Percentiles rank a stretch among this genome's conserved stretches.
Conservation (phyloP, 2,888 invertebrate genomes). For the Pachliopta kotzebuea region DNA sequence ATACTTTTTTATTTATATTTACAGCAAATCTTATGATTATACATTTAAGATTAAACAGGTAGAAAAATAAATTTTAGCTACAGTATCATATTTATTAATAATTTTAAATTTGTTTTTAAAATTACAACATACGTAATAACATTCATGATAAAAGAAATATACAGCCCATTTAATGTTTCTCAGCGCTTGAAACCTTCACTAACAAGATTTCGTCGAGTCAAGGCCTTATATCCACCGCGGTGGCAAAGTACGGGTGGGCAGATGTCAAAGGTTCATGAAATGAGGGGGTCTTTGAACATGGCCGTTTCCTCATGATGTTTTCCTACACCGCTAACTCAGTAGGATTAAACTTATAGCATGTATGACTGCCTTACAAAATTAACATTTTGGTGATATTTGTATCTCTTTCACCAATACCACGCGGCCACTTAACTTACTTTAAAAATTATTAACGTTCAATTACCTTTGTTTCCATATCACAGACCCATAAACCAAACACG, state of each 20-base stretch:
- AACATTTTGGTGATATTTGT: too few species aligned
- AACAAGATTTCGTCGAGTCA: too few species aligned
- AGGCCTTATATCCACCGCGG: too few species aligned
- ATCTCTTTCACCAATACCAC: neutral
- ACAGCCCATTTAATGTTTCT: too few species aligned
- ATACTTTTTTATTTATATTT: constrained; percentile 53
- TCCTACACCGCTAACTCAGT: neutral
- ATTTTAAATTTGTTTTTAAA: constrained; percentile 4
- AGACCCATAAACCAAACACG: constrained; percentile 57
- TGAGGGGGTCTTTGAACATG: too few species aligned
- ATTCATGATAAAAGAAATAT: neutral
- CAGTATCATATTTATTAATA: constrained; percentile 40
- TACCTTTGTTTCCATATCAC: constrained; percentile 51
- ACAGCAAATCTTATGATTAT: constrained; percentile 45
- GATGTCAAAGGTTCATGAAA: too few species aligned
- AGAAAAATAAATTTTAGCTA: constrained; percentile 45
- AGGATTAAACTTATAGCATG: too few species aligned
- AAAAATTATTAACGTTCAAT: constrained; percentile 25
- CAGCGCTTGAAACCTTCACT: neutral
- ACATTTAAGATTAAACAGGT: constrained; percentile 42
- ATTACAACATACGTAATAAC: neutral
- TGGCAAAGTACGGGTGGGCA: too few species aligned
- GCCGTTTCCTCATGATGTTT: neutral
- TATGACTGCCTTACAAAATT: too few species aligned
- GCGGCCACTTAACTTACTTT: constrained; percentile 4